Percentiles rank a stretch among this genome's conserved stretches.
Evolutionary conservation across 2,888 invertebrate genomes (phyloP).

Genomic region (Hoplodrina ambigua): DNA sequence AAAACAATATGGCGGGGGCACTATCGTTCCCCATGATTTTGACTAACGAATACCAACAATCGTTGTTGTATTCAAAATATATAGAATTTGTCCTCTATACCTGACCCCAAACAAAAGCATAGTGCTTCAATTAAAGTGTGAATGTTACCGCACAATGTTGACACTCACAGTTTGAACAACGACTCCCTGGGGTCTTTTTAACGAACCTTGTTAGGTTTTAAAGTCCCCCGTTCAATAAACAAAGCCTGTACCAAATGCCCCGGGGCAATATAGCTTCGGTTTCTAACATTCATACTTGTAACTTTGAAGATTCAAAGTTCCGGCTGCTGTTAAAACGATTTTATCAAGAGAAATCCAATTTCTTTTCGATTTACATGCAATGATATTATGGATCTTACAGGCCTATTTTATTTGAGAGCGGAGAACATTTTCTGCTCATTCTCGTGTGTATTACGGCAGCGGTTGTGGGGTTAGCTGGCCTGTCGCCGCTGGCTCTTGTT

Average conservation of each 20-base stretch:
- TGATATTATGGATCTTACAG: not conserved
- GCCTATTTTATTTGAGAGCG: constrained; percentile 17
- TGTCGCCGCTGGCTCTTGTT: constrained; percentile 34
- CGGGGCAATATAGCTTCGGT: not conserved
- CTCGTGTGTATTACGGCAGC: constrained; percentile 6
- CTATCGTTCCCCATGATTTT: no score
- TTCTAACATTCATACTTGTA: constrained; percentile 37
- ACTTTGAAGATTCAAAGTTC: constrained; percentile 7
- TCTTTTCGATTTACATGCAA: constrained; percentile 39
- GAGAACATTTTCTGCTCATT: not conserved
- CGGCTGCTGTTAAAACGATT: not conserved
- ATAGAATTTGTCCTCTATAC: not conserved
- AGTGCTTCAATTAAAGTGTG: constrained; percentile 39
- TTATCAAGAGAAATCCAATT: constrained; percentile 29
- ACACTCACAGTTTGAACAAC: constrained; percentile 29
- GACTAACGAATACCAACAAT: not conserved
- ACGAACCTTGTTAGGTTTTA: constrained; percentile 32
- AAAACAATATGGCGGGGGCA: no score
- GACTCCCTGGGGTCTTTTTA: constrained; percentile 32
- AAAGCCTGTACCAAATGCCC: constrained; percentile 8
- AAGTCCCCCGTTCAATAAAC: constrained; percentile 21
- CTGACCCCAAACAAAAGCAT: not conserved
- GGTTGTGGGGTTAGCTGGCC: constrained; percentile 15
- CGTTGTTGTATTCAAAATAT: not conserved
- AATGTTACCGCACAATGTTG: constrained; percentile 14